Percentiles rank a stretch among this genome's conserved stretches.
Evolutionary conservation across 2,888 invertebrate genomes (phyloP).

Genomic region (Ellobium chinense): DNA sequence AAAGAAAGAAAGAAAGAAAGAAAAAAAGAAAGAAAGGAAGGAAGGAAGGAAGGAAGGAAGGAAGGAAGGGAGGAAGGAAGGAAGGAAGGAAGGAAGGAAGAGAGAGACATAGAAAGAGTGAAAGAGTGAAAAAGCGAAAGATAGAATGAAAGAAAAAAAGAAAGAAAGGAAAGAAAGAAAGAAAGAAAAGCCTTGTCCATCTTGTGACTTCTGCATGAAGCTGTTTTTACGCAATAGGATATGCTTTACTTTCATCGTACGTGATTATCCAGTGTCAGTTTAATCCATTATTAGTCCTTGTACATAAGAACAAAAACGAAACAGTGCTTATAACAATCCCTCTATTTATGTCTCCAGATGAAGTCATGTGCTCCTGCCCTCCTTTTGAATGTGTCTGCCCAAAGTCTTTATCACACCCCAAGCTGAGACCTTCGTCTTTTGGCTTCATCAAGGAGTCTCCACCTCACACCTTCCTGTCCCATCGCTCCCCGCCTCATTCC

Average conservation of each 20-base stretch:
- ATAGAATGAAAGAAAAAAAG: neutral
- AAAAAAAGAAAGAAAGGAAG: neutral
- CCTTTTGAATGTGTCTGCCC: constrained; percentile 72
- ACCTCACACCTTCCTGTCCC: constrained; percentile 15
- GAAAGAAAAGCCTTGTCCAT: too few species aligned
- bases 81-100: neutral
- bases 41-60: neutral
- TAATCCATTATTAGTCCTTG: too few species aligned
- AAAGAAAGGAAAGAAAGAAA: neutral
- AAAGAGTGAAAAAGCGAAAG: neutral
- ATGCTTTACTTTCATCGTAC: too few species aligned
- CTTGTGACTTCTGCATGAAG: too few species aligned
- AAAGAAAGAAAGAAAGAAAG: neutral
- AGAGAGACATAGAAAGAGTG: neutral
- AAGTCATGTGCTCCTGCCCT: constrained; percentile 72
- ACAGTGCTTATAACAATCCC: too few species aligned
- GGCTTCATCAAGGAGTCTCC: constrained; percentile 22
- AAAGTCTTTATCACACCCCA: constrained; percentile 31
- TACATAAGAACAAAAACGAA: too few species aligned
- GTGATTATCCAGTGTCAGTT: too few species aligned
- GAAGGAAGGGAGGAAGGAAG: constrained; percentile 8
- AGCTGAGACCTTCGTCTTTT: neutral
- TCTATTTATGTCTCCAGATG: constrained; percentile 61
- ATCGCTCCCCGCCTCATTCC: neutral
- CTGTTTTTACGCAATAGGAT: too few species aligned